Evolutionary conservation across 2,113 vertebrate species (phyloP), one percentile per base, ranked within the genome.

Genomic region (Ictidomys tridecemlineatus): DNA sequence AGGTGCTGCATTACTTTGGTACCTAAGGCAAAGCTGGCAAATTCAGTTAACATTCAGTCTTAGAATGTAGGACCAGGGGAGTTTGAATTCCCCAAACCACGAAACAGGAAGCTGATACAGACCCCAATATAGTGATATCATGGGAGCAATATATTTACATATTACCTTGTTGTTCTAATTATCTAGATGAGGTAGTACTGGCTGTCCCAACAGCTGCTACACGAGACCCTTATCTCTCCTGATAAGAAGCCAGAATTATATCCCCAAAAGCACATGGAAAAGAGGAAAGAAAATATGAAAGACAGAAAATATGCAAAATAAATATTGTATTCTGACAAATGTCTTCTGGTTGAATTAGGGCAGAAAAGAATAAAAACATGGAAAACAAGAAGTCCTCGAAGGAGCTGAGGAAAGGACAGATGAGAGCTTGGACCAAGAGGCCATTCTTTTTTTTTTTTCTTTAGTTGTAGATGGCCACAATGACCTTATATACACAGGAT

Each of bases 1-100:
- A 80, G 82, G 45, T 91, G 32, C 65, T 79, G 2, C 11, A 77
- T 72, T 37, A 58, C 61, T 37, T 89, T 82, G 17, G 10, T 79
- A 87, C 56, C 10, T 51, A 94, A 56, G 63, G 22, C 65, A 72
- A 86, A 32, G 32, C 89, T 30, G 69, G 28, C 39, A 93, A 76
- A 48, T 39, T 96, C 67, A 84, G 56, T 39, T 92, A 78, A 76
- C 10, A 78, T 74, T 79, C 65, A 87, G 30, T 85, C 83, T 93
- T 93, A 78, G 56, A 70, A 63, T 80, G 18, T 8, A 70, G 22
- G 53, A n/a, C 13, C 72, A 17, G 9, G 17, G 12, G 69, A 45
- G 13, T 42, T 78, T 84, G 69, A 79, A 86, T 61, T 95, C 86
- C 90, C 73, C 20, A 72, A 72, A 91, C 86, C 86, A 89, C 28